Evolutionary conservation across 2,113 vertebrate genomes (phyloP), one percentile per base, ranked within the genome.

Genomic region (Pseudorectes ferrugineus): DNA sequence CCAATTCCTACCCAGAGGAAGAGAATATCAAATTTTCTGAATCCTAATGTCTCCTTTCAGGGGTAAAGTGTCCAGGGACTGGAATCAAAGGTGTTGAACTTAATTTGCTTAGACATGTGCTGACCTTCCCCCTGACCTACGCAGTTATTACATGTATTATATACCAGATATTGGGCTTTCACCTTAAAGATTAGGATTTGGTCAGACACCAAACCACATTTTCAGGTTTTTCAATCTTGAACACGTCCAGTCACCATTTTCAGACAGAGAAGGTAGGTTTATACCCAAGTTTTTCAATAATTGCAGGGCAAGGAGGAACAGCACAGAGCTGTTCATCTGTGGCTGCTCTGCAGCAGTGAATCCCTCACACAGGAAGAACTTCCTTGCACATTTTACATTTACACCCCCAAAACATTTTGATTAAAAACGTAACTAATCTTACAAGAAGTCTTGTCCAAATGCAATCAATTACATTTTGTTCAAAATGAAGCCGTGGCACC

Each of bases 381-480:
- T 57, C 70, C 63, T 13, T 43, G 45, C 38, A 46, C 9, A 3
- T 52, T 55, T 71, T 57, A 22, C 23, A 1, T 82, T 65, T n/a
- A 33, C n/a, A 36, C 5, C 9, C 31, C 24, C 6, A 0, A 42
- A 75, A 57, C 25, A 68, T 57, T 71, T 67, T 76, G 72, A 82
- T 93, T 86, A 63, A 93, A 96, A 83, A 55, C 10, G 10, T 51
- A 88, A 74, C 78, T 92, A 80, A 93, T 71, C 72, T 55, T 71
- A 83, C 71, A 76, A 21, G 58, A 94, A 80, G 63, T 26, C 82
- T 92, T 26, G n/a, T 48, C 23, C 82, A 84, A 83, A 86, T 42
- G 63, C 43, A 85, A 80, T 93, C 72, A 74, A 29, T 96, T 92
- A 18, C n/a, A 67, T 85, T 96, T 88, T 74, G 72, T 35, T 43